Evolutionary conservation across 2,888 invertebrate species (phyloP), one percentile per base, ranked within the genome.

Genomic region (Allolobophora icterica): DNA sequence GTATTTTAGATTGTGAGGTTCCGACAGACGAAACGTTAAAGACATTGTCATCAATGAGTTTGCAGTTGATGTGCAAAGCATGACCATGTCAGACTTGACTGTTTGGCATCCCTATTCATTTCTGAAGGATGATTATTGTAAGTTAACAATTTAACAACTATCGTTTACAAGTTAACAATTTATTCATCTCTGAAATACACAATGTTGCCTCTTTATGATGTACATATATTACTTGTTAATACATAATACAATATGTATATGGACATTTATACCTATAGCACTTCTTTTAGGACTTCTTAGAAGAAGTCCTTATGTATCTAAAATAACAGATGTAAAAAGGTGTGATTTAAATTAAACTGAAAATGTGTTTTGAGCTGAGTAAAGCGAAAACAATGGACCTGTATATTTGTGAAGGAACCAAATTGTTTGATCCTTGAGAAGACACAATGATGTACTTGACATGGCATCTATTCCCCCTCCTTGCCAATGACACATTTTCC

Each of bases 41-140:
- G 71, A 17, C 30, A n/a, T 2, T n/a, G n/a, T n/a, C 71, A 13
- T 71, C n/a, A 13, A 71, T 1, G 71, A 52, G 52, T 24, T 21
- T 71, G 45, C 71, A 71, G n/a, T 71, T 30, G 8, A 71, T n/a
- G 30, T 71, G 71, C 71, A 71, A 30, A 71, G 34, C 13, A 17
- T 19, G 21, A 34, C 35, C 35, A 87, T 87, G 87, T 24, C 87
- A 87, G 5, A 87, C 35, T 8, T 38, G 35, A 87, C 87, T 24
- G 87, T 87, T 87, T 87, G 87, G 87, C 87, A 87, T 24, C 87
- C 87, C 0, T 87, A 87, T 38, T 21, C 35, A 34, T 87, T 87
- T 87, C 87, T 87, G 21, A 87, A 87, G 35, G 87, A 87, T 21
- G 8, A 34, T 19, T 24, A 87, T 34, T 17, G 87, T 87, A 38